These are phyloP conservation scores for Chaetogeoica ovagalla DNA, from an alignment of 2,888 invertebrate species.

Conservation along the genomic window DNA sequence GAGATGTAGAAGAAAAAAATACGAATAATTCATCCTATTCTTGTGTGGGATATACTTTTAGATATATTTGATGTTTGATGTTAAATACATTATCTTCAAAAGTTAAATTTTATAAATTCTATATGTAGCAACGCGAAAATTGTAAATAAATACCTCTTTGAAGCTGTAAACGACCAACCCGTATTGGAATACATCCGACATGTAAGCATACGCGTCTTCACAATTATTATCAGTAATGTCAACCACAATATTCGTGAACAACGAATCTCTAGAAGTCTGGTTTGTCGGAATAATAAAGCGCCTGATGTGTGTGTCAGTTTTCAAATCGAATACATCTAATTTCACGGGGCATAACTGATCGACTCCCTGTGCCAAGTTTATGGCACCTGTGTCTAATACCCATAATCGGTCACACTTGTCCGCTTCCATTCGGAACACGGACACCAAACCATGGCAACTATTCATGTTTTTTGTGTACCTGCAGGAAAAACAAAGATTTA, in stretches of 20 bases:
- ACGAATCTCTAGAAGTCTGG: conserved; percentile 65
- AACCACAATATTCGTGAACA: conserved; percentile 76
- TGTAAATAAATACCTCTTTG: conserved; percentile 59
- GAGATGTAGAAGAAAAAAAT: no score
- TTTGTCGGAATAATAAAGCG: conserved; percentile 68
- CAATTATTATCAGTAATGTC: conserved; percentile 71
- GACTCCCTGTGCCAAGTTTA: conserved; percentile 65
- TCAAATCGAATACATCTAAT: conserved; percentile 73
- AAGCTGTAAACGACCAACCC: conserved; percentile 77
- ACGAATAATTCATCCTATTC: no score
- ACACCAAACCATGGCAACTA: conserved; percentile 67
- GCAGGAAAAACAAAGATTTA: no score
- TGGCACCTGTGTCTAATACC: conserved; percentile 76
- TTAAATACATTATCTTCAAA: no score
- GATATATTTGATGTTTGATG: no score
- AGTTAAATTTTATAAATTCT: neutral
- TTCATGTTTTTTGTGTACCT: conserved; percentile 49
- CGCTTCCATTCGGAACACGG: conserved; percentile 59
- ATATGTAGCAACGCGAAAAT: neutral
- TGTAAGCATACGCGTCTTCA: conserved; percentile 72
- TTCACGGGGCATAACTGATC: conserved; percentile 66
- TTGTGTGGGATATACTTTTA: no score
- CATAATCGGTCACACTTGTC: conserved; percentile 78
- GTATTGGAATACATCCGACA: conserved; percentile 64
- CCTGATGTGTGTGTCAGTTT: conserved; percentile 71